Evolutionary conservation across 2,113 vertebrate species (phyloP).

Genomic region (Gavia stellata): DNA sequence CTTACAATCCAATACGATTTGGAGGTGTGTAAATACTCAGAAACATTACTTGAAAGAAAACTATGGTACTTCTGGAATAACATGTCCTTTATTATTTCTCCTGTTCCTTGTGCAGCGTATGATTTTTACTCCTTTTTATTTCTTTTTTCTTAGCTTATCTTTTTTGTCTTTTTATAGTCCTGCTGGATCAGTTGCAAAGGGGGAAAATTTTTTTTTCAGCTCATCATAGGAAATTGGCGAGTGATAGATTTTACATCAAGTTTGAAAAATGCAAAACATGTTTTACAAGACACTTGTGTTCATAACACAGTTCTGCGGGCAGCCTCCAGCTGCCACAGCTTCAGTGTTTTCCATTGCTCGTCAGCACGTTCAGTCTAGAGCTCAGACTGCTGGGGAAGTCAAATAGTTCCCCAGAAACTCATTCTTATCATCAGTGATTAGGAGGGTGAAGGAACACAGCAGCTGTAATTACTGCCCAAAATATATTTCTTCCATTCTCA

Average conservation of each 20-base stretch:
- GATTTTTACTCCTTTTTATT: background rate
- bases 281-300: background rate
- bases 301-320: background rate
- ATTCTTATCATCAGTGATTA: background rate
- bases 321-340: background rate
- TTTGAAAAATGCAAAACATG: background rate
- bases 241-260: background rate
- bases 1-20: rapidly evolving
- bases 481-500: background rate
- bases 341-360: background rate
- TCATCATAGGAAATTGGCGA: background rate
- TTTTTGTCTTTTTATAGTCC: background rate
- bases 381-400: background rate
- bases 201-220: background rate
- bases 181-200: background rate
- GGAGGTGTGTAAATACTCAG: background rate
- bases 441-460: background rate
- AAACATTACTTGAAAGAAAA: background rate
- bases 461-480: background rate
- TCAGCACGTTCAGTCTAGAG: background rate
- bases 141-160: background rate
- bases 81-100: rapidly evolving
- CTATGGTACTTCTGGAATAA: rapidly evolving
- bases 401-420: background rate
- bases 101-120: rapidly evolving